Percentiles rank a stretch among this genome's conserved stretches.
Conservation (phyloP, 2,888 invertebrate genomes). For the Drosophila affinis region DNA sequence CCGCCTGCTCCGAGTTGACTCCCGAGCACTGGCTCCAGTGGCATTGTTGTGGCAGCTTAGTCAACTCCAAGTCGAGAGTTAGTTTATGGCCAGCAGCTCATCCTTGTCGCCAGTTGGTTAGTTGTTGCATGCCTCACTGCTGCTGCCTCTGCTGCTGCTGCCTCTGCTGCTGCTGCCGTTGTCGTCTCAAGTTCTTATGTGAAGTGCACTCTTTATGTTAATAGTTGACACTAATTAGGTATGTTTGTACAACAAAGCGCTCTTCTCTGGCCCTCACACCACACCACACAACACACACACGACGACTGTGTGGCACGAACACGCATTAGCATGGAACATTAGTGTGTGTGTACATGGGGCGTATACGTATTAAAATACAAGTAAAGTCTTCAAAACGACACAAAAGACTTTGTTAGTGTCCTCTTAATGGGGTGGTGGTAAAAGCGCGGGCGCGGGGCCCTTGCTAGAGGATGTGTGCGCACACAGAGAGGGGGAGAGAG, state of each 20-base stretch:
- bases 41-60: slow-evolving; percentile 62
- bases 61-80: slow-evolving; percentile 68
- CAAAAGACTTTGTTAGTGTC: slow-evolving; percentile 68
- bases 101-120: slow-evolving; percentile 24
- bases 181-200: slow-evolving; percentile 77
- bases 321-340: slow-evolving; percentile 13
- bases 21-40: slow-evolving; percentile 7
- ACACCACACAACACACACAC: slow-evolving; percentile 27
- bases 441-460: neutral
- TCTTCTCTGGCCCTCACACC: slow-evolving; percentile 17
- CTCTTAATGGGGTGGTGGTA: slow-evolving; percentile 31
- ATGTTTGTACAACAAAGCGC: slow-evolving; percentile 77
- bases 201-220: slow-evolving; percentile 78
- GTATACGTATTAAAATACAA: slow-evolving; percentile 43
- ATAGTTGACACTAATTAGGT: slow-evolving; percentile 78
- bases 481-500: neutral
- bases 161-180: slow-evolving; percentile 44
- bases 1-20: neutral
- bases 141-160: slow-evolving; percentile 27
- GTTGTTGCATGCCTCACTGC: slow-evolving; percentile 35
- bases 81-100: slow-evolving; percentile 64
- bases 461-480: neutral
- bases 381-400: slow-evolving; percentile 57
- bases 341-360: slow-evolving; percentile 20
- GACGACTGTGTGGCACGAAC: neutral